Conservation (phyloP, 2,888 invertebrate species). For the Cantharis lateralis region DNA sequence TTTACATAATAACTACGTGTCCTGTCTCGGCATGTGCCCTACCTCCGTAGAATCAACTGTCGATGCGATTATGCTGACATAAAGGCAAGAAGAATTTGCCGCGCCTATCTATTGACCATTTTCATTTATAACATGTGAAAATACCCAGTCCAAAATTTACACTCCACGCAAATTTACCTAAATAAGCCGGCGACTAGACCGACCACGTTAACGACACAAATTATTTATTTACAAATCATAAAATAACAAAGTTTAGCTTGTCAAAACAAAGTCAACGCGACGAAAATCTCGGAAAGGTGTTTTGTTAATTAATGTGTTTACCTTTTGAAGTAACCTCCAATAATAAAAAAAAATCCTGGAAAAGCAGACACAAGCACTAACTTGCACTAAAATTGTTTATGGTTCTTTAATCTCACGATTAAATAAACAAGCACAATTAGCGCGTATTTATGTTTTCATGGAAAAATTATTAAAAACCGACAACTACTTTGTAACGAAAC, state of each 20-base stretch:
- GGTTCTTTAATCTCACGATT: neutral
- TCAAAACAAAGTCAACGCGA: neutral
- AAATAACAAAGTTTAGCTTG: neutral
- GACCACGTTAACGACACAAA: neutral
- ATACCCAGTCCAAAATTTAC: neutral
- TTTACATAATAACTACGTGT: slow-evolving; percentile 23
- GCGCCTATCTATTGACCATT: slow-evolving; percentile 31
- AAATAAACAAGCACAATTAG: neutral
- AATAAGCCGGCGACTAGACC: neutral
- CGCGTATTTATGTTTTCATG: neutral
- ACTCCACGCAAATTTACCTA: neutral
- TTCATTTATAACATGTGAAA: neutral
- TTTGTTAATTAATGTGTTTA: neutral
- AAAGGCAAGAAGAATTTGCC: slow-evolving; percentile 38
- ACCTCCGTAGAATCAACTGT: slow-evolving; percentile 19
- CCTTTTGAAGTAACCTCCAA: neutral
- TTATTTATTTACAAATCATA: neutral
- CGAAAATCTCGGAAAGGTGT: neutral
- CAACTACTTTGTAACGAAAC: neutral
- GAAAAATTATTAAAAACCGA: neutral
- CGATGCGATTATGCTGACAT: slow-evolving; percentile 22
- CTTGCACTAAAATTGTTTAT: neutral
- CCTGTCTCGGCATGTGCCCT: slow-evolving; percentile 26
- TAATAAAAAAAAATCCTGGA: neutral
- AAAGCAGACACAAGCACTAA: neutral